Evolutionary conservation across 2,888 invertebrate genomes (phyloP).

Genomic region (Epirrhoe alternata): DNA sequence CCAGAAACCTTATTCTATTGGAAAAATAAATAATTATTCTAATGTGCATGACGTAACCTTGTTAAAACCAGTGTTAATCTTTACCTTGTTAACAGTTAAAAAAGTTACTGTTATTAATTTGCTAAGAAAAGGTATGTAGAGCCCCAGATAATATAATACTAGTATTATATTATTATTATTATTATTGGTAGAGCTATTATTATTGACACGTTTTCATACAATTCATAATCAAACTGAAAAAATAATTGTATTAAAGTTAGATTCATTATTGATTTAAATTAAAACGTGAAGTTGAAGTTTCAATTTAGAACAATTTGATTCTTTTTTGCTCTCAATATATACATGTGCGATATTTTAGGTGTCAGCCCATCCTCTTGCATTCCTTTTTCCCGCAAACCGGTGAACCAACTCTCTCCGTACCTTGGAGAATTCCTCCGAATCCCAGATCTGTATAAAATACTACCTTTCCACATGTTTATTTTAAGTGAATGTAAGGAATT

Average conservation of each 20-base stretch:
- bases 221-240: too few relatives aligned
- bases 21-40: constrained; percentile 39
- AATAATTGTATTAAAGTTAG: too few relatives aligned
- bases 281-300: too few relatives aligned
- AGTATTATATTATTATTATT: too few relatives aligned
- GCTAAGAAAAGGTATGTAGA: too few relatives aligned
- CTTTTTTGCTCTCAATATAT: neutral
- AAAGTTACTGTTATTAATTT: neutral
- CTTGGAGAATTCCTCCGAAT: constrained; percentile 26
- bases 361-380: constrained; percentile 1
- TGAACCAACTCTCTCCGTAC: constrained; percentile 27
- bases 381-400: constrained; percentile 15
- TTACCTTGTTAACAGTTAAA: neutral
- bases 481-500: constrained; percentile 23
- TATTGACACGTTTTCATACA: too few relatives aligned
- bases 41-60: constrained; percentile 26
- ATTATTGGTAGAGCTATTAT: too few relatives aligned
- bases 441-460: constrained; percentile 30
- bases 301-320: too few relatives aligned
- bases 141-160: too few relatives aligned
- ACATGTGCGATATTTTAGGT: constrained; percentile 7
- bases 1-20: constrained; percentile 36
- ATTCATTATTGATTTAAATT: too few relatives aligned
- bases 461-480: constrained; percentile 26
- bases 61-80: constrained; percentile 5